Percentiles rank a stretch among this genome's conserved stretches.
These are phyloP conservation scores for Zaprionus bogoriensis DNA, from an alignment of 2,888 invertebrate genomes.

Conservation along the genomic window DNA sequence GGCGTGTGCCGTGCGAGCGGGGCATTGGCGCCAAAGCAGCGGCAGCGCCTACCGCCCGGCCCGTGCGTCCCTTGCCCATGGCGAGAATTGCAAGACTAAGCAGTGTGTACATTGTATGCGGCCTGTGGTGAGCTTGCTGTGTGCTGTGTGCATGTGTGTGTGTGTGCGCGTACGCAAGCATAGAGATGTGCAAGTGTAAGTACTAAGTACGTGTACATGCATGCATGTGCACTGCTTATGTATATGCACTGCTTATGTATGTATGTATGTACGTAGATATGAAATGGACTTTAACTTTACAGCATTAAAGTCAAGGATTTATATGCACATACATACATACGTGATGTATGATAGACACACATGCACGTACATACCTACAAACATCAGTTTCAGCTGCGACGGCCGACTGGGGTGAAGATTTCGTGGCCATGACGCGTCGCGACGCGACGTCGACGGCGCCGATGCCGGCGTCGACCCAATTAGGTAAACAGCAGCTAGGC, in stretches of 20 bases:
- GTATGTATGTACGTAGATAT: background rate
- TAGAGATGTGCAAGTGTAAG: no score
- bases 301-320: background rate
- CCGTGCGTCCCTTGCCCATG: background rate
- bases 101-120: background rate
- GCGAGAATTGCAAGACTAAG: constrained; percentile 18
- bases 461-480: constrained; percentile 57
- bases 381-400: constrained; percentile 20
- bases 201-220: background rate
- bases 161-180: background rate
- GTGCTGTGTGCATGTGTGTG: background rate
- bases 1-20: constrained; percentile 42
- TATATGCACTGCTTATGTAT: background rate
- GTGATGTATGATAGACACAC: constrained; percentile 11
- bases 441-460: constrained; percentile 28
- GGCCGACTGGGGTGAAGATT: constrained; percentile 19
- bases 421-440: constrained; percentile 45
- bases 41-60: constrained; percentile 6
- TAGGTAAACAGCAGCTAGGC: constrained; percentile 56
- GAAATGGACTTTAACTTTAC: background rate
- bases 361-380: constrained; percentile 5
- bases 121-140: background rate
- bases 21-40: constrained; percentile 37
- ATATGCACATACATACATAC: constrained; percentile 3
- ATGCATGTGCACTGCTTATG: no score